Percentiles rank a stretch among this genome's conserved stretches.
phyloP scores from a whole-genome alignment of 2,888 invertebrate genomes.

The Ophonus ardosiacus region DNA sequence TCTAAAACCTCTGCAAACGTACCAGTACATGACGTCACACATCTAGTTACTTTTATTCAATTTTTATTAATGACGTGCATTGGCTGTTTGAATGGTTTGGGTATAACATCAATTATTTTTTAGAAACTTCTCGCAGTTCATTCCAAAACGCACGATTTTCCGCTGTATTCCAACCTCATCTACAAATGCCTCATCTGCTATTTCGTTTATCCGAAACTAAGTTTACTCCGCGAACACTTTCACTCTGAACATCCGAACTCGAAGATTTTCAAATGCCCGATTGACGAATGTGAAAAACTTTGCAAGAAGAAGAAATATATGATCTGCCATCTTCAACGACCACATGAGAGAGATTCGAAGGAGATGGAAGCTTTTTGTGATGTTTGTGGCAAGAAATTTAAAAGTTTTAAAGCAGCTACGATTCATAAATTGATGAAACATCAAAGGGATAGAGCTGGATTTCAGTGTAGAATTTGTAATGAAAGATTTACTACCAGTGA shows the following conservation, averaged over 20 bases:
- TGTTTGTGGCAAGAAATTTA: constrained; percentile 41
- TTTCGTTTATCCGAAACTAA: constrained; percentile 11
- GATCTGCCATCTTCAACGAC: constrained; percentile 19
- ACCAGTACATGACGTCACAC: too few relatives aligned
- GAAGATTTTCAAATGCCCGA: constrained; percentile 39
- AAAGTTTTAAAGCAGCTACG: constrained; percentile 12
- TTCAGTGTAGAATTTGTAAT: constrained; percentile 53
- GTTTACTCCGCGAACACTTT: constrained; percentile 41
- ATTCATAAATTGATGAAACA: constrained; percentile 59
- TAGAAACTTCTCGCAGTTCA: constrained; percentile 48
- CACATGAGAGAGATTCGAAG: constrained; percentile 12
- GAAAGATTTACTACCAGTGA: constrained; percentile 47
- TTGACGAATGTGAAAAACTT: constrained; percentile 37
- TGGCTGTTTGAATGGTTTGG: too few relatives aligned
- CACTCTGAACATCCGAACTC: neutral
- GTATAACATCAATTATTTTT: constrained; percentile 14
- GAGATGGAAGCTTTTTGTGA: constrained; percentile 26
- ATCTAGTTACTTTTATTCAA: too few relatives aligned
- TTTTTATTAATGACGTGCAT: too few relatives aligned
- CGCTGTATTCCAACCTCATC: constrained; percentile 4
- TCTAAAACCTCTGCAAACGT: too few relatives aligned
- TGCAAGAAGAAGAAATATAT: constrained; percentile 43
- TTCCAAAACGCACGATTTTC: neutral
- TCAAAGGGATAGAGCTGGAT: constrained; percentile 42
- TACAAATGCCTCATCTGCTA: constrained; percentile 57